A percentile compares a stretch with the other conserved stretches of the same genome.
phyloP scores from a whole-genome alignment of 2,888 invertebrate species.

The Tolmerus cingulatus region DNA sequence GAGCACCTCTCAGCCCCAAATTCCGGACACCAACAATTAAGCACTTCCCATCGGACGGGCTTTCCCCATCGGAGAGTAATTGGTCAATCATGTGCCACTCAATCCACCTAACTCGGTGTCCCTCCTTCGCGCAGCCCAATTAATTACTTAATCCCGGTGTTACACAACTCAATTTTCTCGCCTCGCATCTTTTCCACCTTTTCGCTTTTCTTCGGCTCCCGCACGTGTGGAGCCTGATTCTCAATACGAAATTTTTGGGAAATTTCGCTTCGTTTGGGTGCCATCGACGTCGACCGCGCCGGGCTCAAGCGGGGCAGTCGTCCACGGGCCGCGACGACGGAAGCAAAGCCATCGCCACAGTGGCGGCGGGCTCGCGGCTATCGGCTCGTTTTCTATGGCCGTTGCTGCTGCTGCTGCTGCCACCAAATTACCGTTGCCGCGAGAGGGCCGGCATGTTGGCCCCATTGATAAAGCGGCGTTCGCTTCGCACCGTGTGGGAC shows the following conservation, averaged over 20 bases:
- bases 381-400: not conserved
- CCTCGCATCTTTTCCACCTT: not conserved
- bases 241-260: not conserved
- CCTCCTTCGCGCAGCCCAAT: slow-evolving; percentile 2
- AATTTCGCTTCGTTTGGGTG: not conserved
- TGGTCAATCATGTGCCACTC: slow-evolving; percentile 25
- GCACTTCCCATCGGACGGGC: not conserved
- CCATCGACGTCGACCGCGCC: not conserved
- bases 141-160: slow-evolving; percentile 12
- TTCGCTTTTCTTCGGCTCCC: not conserved
- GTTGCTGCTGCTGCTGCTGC: not conserved
- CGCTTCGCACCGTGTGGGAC: not conserved
- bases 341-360: not conserved
- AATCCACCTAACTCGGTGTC: not conserved
- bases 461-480: slow-evolving; percentile 26
- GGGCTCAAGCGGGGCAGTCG: not conserved
- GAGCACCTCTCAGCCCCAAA: not conserved
- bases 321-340: not conserved
- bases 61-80: slow-evolving; percentile 14
- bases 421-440: not conserved
- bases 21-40: not conserved
- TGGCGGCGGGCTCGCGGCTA: not conserved
- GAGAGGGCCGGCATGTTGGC: not conserved
- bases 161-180: slow-evolving; percentile 13
- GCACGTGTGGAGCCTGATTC: not conserved